A percentile compares a stretch with the other conserved stretches of the same genome.
Conservation (phyloP, 2,888 invertebrate species). For the Ditylenchus weischeri region DNA sequence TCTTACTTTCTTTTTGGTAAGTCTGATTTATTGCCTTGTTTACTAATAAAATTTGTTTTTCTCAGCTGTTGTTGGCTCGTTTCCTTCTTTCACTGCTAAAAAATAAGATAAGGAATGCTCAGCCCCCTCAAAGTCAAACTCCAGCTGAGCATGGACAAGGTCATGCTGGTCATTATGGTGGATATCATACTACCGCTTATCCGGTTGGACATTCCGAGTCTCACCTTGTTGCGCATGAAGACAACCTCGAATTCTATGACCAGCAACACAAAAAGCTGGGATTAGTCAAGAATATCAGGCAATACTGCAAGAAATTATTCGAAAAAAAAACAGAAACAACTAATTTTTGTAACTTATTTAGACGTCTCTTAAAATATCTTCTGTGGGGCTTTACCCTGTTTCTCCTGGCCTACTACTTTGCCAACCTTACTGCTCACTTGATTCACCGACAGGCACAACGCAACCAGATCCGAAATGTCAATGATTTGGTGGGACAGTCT, state of each 20-base stretch:
- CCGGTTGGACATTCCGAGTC: too few species aligned
- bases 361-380: conserved; percentile 4
- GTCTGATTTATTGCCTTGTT: not conserved
- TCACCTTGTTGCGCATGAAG: too few species aligned
- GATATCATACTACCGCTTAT: too few species aligned
- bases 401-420: not conserved
- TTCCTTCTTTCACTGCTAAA: conserved; percentile 2
- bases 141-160: too few species aligned
- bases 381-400: not conserved
- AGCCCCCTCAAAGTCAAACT: too few species aligned
- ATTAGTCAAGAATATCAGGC: conserved; percentile 2
- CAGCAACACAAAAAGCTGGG: too few species aligned
- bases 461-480: not conserved
- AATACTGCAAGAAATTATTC: too few species aligned
- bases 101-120: not conserved
- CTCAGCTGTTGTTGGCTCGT: conserved; percentile 3
- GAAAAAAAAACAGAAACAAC: too few species aligned
- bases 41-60: not conserved
- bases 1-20: not conserved
- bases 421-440: conserved; percentile 4
- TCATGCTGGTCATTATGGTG: too few species aligned
- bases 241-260: too few species aligned
- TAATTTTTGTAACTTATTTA: not conserved
- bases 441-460: not conserved
- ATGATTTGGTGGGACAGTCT: conserved; percentile 3